phyloP scores from a whole-genome alignment of 1,140 invertebrate genomes.

The Liolophura sinensis region DNA sequence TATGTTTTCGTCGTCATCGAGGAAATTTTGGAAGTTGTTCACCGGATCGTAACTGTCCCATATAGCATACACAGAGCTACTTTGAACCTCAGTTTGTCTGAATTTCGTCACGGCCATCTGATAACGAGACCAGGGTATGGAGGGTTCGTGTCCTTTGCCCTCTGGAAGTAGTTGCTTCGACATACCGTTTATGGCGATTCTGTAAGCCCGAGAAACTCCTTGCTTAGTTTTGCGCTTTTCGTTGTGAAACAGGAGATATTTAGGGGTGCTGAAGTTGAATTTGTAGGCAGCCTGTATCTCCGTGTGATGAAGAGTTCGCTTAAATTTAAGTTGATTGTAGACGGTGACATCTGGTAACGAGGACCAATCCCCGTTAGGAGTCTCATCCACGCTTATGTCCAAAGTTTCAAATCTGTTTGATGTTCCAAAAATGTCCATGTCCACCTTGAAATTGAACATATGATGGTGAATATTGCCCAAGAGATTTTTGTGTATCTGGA shows the following conservation, averaged over 20 bases:
- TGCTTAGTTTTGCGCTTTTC: slow-evolving; percentile 19
- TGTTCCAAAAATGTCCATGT: slow-evolving; percentile 33
- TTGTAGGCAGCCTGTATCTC: slow-evolving; percentile 27
- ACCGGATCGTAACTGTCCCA: slow-evolving; percentile 40
- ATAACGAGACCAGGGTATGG: slow-evolving; percentile 41
- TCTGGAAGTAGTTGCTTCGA: slow-evolving; percentile 38
- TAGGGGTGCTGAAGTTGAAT: slow-evolving; percentile 29
- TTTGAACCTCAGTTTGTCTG: slow-evolving; percentile 43
- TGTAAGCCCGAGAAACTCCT: slow-evolving; percentile 19
- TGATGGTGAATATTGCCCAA: slow-evolving; percentile 37
- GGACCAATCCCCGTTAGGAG: slow-evolving; percentile 12
- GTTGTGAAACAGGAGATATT: slow-evolving; percentile 35
- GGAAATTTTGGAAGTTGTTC: slow-evolving; percentile 43
- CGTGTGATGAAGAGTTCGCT: slow-evolving; percentile 8
- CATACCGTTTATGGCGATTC: slow-evolving; percentile 22
- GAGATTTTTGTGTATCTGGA: slow-evolving; percentile 25
- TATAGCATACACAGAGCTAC: slow-evolving; percentile 42
- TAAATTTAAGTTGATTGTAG: slow-evolving; percentile 27
- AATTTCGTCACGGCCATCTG: slow-evolving; percentile 49
- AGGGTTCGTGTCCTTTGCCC: slow-evolving; percentile 30
- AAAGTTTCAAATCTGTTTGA: slow-evolving; percentile 36
- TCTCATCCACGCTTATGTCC: slow-evolving; percentile 25
- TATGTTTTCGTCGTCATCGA: slow-evolving; percentile 46
- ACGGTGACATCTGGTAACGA: slow-evolving; percentile 3
- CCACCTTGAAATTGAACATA: slow-evolving; percentile 42